These are phyloP conservation scores for Schizothorax lantsangensis DNA, from an alignment of 2,797 vertebrate genomes.

Conservation along the genomic window DNA sequence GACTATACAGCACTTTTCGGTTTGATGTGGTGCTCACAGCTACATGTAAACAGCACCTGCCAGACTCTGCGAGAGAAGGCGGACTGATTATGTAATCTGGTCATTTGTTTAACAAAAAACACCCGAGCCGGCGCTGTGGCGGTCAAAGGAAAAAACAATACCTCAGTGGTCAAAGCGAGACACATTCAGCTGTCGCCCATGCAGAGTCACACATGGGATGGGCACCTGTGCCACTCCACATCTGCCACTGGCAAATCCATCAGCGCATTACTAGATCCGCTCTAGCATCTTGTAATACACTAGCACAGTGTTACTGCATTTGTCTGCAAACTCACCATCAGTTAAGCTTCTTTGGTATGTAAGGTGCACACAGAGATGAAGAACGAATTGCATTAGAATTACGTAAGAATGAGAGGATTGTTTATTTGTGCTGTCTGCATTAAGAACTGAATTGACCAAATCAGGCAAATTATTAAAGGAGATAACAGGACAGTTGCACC, in stretches of 20 bases:
- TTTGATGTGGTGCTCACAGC: conserved; percentile 51
- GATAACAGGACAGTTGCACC: too few relatives aligned
- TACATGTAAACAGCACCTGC: conserved; percentile 62
- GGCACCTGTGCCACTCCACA: conserved; percentile 21
- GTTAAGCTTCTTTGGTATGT: conserved; percentile 24
- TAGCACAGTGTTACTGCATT: conserved; percentile 38
- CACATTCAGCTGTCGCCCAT: conserved; percentile 21
- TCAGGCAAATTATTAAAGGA: background rate
- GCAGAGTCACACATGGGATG: conserved; percentile 23
- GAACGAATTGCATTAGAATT: background rate
- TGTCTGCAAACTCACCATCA: background rate
- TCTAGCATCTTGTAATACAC: conserved; percentile 53
- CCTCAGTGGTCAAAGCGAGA: conserved; percentile 14
- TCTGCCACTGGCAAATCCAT: conserved; percentile 41
- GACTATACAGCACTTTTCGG: conserved; percentile 50
- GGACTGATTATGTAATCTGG: conserved; percentile 51
- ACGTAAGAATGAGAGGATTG: background rate
- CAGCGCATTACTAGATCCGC: conserved; percentile 20
- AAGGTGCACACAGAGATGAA: background rate
- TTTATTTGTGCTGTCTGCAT: background rate
- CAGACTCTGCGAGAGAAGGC: conserved; percentile 27
- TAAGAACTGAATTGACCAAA: background rate
- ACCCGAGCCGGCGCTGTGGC: conserved; percentile 28
- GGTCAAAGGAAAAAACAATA: background rate
- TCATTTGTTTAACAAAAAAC: conserved; percentile 55